A percentile compares a stretch with the other conserved stretches of the same genome.
Conservation (phyloP, 2,113 vertebrate genomes). For the Condylura cristata region DNA sequence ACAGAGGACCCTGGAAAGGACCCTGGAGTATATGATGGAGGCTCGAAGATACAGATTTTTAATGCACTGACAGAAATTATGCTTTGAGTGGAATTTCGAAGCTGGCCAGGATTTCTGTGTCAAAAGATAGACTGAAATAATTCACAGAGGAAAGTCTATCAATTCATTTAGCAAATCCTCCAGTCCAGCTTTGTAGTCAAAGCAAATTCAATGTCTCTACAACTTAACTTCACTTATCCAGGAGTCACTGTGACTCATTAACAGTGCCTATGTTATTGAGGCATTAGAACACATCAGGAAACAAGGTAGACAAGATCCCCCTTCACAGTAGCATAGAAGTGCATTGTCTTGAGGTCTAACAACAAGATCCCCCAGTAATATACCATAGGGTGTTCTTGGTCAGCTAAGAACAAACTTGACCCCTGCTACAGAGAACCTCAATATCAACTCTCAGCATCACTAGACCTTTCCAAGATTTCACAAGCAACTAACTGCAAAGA, state of each 20-base stretch:
- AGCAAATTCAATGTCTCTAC: neutral
- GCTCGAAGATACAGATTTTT: neutral
- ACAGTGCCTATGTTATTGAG: neutral
- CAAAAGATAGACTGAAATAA: neutral
- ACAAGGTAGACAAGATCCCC: neutral
- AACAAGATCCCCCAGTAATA: neutral
- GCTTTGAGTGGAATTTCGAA: neutral
- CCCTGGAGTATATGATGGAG: neutral
- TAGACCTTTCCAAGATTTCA: neutral
- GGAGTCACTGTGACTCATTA: neutral
- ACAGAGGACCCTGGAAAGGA: neutral
- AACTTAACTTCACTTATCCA: neutral
- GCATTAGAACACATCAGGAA: neutral
- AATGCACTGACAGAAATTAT: neutral
- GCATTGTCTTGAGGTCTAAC: neutral
- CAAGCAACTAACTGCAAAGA: neutral
- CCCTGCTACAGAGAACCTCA: neutral
- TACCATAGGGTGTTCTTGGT: neutral
- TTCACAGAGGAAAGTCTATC: neutral
- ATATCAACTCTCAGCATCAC: no score
- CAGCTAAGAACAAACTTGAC: neutral
- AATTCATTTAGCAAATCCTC: neutral
- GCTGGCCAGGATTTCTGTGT: neutral
- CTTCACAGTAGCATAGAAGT: fast-evolving
- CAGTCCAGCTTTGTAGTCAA: neutral